A percentile compares a stretch with the other conserved stretches of the same genome.
Conservation (phyloP, 2,113 vertebrate species). For the Addax nasomaculatus region DNA sequence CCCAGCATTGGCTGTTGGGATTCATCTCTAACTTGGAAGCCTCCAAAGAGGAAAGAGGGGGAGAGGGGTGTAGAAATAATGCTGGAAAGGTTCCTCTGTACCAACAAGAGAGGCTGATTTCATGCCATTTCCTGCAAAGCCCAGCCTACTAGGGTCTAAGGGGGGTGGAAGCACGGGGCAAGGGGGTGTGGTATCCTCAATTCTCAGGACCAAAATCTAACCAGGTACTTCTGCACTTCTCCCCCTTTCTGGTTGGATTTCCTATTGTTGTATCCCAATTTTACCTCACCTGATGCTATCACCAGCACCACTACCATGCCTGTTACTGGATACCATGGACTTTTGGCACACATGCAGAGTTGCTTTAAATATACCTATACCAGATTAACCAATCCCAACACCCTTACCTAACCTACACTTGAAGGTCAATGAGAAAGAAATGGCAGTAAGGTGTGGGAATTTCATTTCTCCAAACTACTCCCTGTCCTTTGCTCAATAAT, state of each 20-base stretch:
- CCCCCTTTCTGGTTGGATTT: constrained; percentile 41
- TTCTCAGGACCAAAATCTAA: constrained; percentile 57
- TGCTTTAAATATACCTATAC: constrained; percentile 60
- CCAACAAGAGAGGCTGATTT: constrained; percentile 63
- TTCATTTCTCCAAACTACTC: constrained; percentile 58
- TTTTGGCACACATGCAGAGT: constrained; percentile 61
- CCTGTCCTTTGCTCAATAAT: constrained; percentile 49
- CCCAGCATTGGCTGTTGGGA: constrained; percentile 73
- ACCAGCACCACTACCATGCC: constrained; percentile 62
- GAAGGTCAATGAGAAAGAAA: constrained; percentile 64
- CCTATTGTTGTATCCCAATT: constrained; percentile 42
- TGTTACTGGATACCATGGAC: constrained; percentile 51
- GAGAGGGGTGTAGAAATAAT: constrained; percentile 58
- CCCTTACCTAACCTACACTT: constrained; percentile 46
- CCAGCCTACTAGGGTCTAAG: constrained; percentile 39
- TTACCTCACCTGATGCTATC: constrained; percentile 59
- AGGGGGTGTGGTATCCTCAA: constrained; percentile 41
- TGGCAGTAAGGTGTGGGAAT: constrained; percentile 53
- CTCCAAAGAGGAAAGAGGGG: constrained; percentile 54
- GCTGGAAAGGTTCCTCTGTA: constrained; percentile 60
- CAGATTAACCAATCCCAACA: constrained; percentile 31
- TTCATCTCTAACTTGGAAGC: constrained; percentile 70
- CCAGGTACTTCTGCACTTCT: constrained; percentile 35
- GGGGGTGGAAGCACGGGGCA: constrained; percentile 44
- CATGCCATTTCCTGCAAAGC: constrained; percentile 73